A percentile compares a stretch with the other conserved stretches of the same genome.
phyloP scores from a whole-genome alignment of 35 echinoderm and acorn worm genomes.

The Lytechinus pictus region DNA sequence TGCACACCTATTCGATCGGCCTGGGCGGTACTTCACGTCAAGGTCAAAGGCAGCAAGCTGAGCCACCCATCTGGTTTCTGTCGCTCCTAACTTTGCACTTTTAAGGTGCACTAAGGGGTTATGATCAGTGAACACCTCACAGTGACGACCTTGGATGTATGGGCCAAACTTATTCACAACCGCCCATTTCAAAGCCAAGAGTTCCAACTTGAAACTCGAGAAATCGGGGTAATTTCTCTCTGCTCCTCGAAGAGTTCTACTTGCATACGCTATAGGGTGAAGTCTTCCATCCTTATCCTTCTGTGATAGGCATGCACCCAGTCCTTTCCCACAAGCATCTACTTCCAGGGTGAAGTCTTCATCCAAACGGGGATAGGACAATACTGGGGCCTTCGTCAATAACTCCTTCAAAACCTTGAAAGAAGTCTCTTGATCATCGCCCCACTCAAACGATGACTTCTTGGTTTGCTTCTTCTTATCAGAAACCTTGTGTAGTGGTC shows the following conservation, averaged over 20 bases:
- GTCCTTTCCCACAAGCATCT: conserved; percentile 36
- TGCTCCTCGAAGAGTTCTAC: neutral
- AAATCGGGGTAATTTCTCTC: conserved; percentile 50
- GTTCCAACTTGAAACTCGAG: neutral
- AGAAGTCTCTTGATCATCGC: conserved; percentile 40
- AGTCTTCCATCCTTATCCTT: conserved; percentile 36
- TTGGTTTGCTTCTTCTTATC: neutral
- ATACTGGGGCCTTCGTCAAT: conserved; percentile 45
- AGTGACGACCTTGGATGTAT: conserved; percentile 37
- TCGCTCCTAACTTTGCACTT: conserved; percentile 56
- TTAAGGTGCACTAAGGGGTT: conserved; percentile 52
- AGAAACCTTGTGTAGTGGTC: conserved; percentile 19
- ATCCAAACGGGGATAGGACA: conserved; percentile 60
- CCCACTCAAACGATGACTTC: conserved; percentile 36
- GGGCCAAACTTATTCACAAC: conserved; percentile 58
- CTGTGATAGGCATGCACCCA: conserved; percentile 59
- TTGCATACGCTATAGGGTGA: conserved; percentile 33
- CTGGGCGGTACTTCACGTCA: conserved; percentile 55
- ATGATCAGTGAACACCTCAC: conserved; percentile 51
- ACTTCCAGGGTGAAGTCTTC: conserved; percentile 51
- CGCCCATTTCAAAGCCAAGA: conserved; percentile 64
- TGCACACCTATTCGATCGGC: conserved; percentile 28
- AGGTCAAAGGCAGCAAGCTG: conserved; percentile 57
- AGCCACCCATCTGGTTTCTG: conserved; percentile 49
- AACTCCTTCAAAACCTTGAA: conserved; percentile 42